Percentiles rank a stretch among this genome's conserved stretches.
These are phyloP conservation scores for Escarpia spicata DNA, from an alignment of 2,888 invertebrate genomes.

Conservation along the genomic window DNA sequence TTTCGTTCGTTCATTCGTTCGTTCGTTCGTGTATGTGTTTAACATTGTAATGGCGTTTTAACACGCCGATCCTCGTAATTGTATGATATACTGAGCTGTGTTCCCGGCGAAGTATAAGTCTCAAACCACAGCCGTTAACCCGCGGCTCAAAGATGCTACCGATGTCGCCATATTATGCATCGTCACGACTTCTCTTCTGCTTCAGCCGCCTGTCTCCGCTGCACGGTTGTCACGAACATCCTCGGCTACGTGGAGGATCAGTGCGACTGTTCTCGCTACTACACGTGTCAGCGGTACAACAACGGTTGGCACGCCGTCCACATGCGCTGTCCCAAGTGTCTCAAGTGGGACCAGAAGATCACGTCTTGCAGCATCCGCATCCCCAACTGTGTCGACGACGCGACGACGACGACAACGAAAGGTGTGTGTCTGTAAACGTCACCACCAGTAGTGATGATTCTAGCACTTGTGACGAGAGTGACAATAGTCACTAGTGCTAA, in stretches of 20 bases:
- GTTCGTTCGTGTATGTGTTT: neutral
- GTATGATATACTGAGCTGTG: neutral
- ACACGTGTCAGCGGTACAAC: neutral
- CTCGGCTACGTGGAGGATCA: conserved; percentile 9
- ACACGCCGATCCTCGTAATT: neutral
- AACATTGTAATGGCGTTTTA: neutral
- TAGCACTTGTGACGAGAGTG: neutral
- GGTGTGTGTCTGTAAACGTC: neutral
- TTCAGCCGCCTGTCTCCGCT: conserved; percentile 20
- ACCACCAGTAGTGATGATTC: neutral
- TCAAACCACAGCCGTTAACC: neutral
- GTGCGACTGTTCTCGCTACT: conserved; percentile 5
- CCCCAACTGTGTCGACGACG: conserved; percentile 24
- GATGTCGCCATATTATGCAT: neutral
- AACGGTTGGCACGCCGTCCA: neutral
- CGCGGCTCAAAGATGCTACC: neutral
- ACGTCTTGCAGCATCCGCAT: conserved; percentile 17
- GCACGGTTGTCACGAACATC: neutral
- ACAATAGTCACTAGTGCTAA: neutral
- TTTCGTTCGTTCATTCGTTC: no score
- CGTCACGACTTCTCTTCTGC: neutral
- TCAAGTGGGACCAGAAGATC: neutral
- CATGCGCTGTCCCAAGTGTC: neutral
- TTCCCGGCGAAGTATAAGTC: neutral
- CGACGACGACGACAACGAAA: neutral